Conservation (phyloP, 2,888 invertebrate species). For the Sipunculus nudus region DNA sequence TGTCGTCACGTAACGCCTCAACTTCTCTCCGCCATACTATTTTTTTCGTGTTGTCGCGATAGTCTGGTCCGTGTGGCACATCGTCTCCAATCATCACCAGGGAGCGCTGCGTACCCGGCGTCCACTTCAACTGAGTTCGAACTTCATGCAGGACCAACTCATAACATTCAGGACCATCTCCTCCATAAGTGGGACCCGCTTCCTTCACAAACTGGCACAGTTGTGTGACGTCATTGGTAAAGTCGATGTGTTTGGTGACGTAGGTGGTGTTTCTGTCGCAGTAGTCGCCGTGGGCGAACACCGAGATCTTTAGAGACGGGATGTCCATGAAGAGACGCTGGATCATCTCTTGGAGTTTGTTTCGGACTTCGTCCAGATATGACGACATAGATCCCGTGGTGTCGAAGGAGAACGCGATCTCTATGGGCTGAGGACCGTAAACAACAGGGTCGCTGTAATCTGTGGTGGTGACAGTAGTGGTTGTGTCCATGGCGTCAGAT, state of each 20-base stretch:
- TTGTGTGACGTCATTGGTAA: conserved; percentile 46
- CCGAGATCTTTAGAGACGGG: conserved; percentile 52
- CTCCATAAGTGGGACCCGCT: conserved; percentile 53
- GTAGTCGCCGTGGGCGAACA: conserved; percentile 63
- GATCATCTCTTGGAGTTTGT: conserved; percentile 52
- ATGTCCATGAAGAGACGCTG: conserved; percentile 58
- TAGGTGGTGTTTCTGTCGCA: conserved; percentile 52
- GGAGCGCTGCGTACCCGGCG: conserved; percentile 51
- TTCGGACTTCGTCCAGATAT: conserved; percentile 50
- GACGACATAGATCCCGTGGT: conserved; percentile 59
- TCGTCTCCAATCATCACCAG: conserved; percentile 61
- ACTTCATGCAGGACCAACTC: conserved; percentile 54
- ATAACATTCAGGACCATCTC: conserved; percentile 59
- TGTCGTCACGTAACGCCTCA: no score
- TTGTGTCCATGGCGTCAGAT: no score
- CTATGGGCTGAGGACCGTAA: no score
- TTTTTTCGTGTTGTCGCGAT: conserved; percentile 39
- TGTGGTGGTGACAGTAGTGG: no score
- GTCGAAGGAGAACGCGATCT: conserved; percentile 56
- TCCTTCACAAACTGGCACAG: conserved; percentile 50
- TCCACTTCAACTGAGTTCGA: conserved; percentile 52
- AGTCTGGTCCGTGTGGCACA: conserved; percentile 52
- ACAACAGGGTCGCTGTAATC: no score
- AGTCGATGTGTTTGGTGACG: conserved; percentile 53
- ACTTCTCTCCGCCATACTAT: no score